Evolutionary conservation across 2,113 vertebrate species (phyloP).

Genomic region (Cynoglossus semilaevis): DNA sequence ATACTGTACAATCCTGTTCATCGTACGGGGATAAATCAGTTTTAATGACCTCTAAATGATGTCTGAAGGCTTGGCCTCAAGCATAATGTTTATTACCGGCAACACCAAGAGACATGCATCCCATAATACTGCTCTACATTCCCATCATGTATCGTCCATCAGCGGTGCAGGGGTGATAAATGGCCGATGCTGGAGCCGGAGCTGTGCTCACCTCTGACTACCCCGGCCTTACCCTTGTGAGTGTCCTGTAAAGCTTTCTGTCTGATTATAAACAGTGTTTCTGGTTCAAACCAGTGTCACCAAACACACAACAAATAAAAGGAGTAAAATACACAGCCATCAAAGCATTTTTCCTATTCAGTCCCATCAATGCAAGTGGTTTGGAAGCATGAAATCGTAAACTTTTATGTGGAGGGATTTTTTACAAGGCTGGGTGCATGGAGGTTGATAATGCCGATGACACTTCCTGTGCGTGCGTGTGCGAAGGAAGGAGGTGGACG

Average conservation of each 20-base stretch:
- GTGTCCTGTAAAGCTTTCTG: slow-evolving; percentile 67
- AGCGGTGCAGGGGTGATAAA: slow-evolving; percentile 67
- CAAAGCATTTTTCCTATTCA: slow-evolving; percentile 15
- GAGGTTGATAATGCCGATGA: too few species aligned
- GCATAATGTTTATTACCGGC: slow-evolving; percentile 66
- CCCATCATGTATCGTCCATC: slow-evolving; percentile 56
- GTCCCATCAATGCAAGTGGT: background rate
- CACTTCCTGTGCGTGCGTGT: too few species aligned
- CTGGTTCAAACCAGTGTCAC: slow-evolving; percentile 21
- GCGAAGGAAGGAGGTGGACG: too few species aligned
- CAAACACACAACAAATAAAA: slow-evolving; percentile 21
- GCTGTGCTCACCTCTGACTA: slow-evolving; percentile 67
- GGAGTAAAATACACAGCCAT: background rate
- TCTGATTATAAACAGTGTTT: slow-evolving; percentile 57
- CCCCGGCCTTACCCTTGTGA: slow-evolving; percentile 66
- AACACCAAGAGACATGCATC: slow-evolving; percentile 63
- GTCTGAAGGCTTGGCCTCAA: slow-evolving; percentile 62
- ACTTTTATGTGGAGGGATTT: slow-evolving; percentile 12
- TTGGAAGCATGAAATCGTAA: background rate
- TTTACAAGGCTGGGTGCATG: background rate
- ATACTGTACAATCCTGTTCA: slow-evolving; percentile 42
- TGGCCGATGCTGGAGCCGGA: slow-evolving; percentile 56
- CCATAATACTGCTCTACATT: slow-evolving; percentile 69
- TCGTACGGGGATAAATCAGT: slow-evolving; percentile 50
- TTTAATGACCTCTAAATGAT: slow-evolving; percentile 64